Percentiles rank a stretch among this genome's conserved stretches.
Evolutionary conservation across 64 coral and sea anemone species (phyloP).

Genomic region (Montipora cactus): DNA sequence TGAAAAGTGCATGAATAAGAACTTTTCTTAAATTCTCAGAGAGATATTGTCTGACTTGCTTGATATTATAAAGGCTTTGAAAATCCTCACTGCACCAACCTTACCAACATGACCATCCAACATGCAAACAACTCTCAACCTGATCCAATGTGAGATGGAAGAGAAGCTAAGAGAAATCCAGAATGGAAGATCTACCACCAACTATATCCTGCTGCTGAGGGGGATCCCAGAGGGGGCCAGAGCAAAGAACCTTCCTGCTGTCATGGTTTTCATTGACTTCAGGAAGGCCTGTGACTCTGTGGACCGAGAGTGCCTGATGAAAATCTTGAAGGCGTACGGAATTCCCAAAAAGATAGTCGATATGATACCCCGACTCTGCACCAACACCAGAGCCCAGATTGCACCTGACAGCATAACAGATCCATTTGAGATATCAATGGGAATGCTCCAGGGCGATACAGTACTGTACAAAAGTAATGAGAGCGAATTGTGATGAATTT

Average conservation of each 20-base stretch:
- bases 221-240: neutral
- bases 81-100: no score
- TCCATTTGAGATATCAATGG: conserved; percentile 1
- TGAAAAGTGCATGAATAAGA: no score
- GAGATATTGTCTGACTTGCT: no score
- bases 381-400: no score
- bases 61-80: no score
- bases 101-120: no score
- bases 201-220: neutral
- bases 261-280: conserved; percentile 48
- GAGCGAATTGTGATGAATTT: no score
- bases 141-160: no score
- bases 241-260: neutral
- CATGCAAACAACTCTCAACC: no score
- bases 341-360: conserved; percentile 2
- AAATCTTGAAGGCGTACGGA: conserved; percentile 6
- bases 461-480: no score
- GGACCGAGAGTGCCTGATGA: neutral
- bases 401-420: conserved; percentile 6
- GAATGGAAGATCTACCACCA: conserved; percentile 8
- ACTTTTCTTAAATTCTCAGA: no score
- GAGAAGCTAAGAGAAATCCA: neutral
- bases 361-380: no score
- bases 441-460: neutral
- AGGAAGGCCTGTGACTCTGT: conserved; percentile 57